phyloP scores from a whole-genome alignment of 2,113 vertebrate genomes.

The Austrofundulus limnaeus region DNA sequence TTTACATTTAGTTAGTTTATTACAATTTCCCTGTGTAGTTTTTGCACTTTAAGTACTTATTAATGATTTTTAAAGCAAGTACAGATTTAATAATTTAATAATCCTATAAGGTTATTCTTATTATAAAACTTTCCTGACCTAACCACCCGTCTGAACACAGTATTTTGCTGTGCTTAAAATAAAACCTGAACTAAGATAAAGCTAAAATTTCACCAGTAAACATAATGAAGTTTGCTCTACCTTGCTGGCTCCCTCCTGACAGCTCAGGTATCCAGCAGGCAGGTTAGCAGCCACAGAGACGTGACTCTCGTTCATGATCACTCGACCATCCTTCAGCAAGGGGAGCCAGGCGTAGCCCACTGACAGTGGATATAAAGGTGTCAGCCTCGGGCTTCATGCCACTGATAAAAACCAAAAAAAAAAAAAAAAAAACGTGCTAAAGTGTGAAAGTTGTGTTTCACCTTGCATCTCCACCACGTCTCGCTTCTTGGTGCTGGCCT shows the following conservation, averaged over 20 bases:
- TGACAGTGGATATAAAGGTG: conserved; percentile 57
- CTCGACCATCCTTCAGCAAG: conserved; percentile 91
- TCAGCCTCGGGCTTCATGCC: not conserved
- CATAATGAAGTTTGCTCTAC: conserved; percentile 64
- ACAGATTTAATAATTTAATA: too few species aligned
- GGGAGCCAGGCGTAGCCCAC: conserved; percentile 98
- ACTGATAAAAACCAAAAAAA: not conserved
- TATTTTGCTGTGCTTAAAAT: too few species aligned
- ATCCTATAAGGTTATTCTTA: too few species aligned
- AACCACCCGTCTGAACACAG: too few species aligned
- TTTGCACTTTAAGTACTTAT: too few species aligned
- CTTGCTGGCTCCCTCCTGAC: conserved; percentile 88
- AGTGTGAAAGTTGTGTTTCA: conserved; percentile 40
- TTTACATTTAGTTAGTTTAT: too few species aligned
- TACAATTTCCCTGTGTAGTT: too few species aligned
- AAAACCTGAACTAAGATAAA: not conserved
- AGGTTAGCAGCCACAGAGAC: conserved; percentile 89
- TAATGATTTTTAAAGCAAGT: too few species aligned
- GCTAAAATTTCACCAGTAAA: not conserved
- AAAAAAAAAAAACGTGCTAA: not conserved
- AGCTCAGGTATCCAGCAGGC: conserved; percentile 89
- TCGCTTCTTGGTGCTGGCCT: conserved; percentile 96
- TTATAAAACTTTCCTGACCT: too few species aligned
- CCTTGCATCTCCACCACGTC: conserved; percentile 92
- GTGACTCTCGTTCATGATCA: conserved; percentile 90